Evolutionary conservation across 2,113 vertebrate species (phyloP).

Genomic region (Cyrtonyx montezumae): DNA sequence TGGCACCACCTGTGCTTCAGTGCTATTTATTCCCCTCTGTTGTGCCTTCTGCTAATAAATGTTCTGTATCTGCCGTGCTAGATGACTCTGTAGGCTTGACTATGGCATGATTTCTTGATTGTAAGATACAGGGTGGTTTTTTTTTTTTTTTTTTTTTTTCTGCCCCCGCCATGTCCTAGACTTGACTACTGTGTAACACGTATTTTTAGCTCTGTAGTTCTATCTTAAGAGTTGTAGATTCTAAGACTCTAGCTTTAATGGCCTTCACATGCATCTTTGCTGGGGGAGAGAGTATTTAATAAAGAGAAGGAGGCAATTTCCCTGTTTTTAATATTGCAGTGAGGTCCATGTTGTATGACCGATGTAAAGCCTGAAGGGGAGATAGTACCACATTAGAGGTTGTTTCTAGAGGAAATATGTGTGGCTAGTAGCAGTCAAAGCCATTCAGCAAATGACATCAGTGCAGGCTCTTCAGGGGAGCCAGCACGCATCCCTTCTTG

Average conservation of each 20-base stretch:
- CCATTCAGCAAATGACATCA: not conserved
- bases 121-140: not conserved
- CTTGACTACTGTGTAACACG: not conserved
- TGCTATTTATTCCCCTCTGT: constrained; percentile 33
- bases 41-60: constrained; percentile 34
- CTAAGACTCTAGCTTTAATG: not conserved
- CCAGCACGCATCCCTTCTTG: not conserved
- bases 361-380: not conserved
- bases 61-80: not conserved
- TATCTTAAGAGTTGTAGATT: not conserved
- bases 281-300: not conserved
- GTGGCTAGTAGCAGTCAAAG: not conserved
- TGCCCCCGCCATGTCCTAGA: not conserved
- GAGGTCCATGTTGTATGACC: not conserved
- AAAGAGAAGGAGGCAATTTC: not conserved
- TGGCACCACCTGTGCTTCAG: not conserved
- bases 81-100: constrained; percentile 4
- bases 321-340: not conserved
- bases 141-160: not conserved
- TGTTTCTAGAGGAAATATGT: not conserved
- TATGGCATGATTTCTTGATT: constrained; percentile 11
- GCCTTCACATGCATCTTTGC: not conserved
- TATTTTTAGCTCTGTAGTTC: not conserved
- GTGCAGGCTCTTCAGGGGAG: not conserved
- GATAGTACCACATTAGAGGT: not conserved